Percentiles rank a stretch among this genome's conserved stretches.
Evolutionary conservation across 2,113 vertebrate species (phyloP).

Genomic region (Kryptolebias marmoratus): DNA sequence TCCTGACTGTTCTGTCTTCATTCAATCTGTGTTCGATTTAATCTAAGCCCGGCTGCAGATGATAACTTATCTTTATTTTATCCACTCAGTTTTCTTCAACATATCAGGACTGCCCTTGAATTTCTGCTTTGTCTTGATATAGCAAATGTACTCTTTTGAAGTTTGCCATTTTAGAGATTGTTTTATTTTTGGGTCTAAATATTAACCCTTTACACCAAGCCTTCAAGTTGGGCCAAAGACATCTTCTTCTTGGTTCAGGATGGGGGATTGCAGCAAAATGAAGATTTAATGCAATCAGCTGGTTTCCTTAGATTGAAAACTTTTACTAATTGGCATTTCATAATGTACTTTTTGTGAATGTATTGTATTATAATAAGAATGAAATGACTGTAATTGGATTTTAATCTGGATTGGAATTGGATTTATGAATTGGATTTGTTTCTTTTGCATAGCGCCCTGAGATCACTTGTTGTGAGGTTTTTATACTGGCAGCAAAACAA

Average conservation of each 20-base stretch:
- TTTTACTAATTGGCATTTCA: no score
- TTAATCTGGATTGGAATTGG: no score
- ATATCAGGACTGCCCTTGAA: constrained; percentile 61
- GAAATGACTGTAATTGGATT: no score
- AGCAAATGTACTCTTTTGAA: constrained; percentile 24
- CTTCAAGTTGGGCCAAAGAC: not conserved
- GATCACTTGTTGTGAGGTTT: no score
- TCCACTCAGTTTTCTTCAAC: constrained; percentile 42
- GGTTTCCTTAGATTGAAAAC: no score
- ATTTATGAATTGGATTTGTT: no score
- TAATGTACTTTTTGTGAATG: no score
- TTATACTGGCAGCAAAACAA: no score
- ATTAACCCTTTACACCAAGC: not conserved
- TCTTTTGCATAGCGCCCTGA: no score
- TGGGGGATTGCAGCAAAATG: not conserved
- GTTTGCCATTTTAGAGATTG: not conserved
- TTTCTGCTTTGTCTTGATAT: constrained; percentile 35
- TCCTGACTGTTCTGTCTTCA: constrained; percentile 49
- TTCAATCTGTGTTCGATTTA: constrained; percentile 52
- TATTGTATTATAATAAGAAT: no score
- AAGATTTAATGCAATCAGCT: no score
- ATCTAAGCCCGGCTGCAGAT: constrained; percentile 37
- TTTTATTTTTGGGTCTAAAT: constrained; percentile 13
- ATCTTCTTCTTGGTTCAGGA: not conserved
- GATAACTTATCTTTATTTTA: constrained; percentile 57